Evolutionary conservation across 2,113 vertebrate genomes (phyloP).

Genomic region (Eidolon helvum): DNA sequence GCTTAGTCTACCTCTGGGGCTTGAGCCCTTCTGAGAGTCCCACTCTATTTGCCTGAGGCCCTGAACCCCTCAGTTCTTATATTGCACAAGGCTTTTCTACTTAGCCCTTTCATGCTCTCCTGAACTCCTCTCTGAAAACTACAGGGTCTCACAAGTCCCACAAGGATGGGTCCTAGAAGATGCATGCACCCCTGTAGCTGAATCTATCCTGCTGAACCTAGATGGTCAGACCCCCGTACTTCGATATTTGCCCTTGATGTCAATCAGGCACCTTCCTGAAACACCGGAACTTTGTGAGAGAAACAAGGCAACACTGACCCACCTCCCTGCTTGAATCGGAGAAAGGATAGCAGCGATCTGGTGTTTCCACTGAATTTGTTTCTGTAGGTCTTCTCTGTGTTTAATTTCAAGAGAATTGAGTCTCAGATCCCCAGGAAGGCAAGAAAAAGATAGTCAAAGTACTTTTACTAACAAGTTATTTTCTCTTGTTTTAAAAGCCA

Average conservation of each 20-base stretch:
- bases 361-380: neutral
- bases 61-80: neutral
- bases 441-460: neutral
- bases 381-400: neutral
- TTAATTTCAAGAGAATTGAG: neutral
- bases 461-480: neutral
- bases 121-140: neutral
- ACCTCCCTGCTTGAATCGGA: neutral
- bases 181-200: neutral
- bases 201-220: neutral
- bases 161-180: neutral
- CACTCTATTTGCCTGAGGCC: neutral
- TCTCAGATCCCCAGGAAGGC: neutral
- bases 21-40: neutral
- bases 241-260: neutral
- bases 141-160: no score
- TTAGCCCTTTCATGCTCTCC: neutral
- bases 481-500: slow-evolving; percentile 5
- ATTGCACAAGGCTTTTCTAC: neutral
- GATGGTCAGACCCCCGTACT: neutral
- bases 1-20: neutral
- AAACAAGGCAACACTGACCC: neutral
- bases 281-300: neutral
- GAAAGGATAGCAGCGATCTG: neutral
- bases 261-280: neutral